Base-by-base conservation (phyloP, 2,113 vertebrate species). In the Phyllopteryx taeniolatus region DNA sequence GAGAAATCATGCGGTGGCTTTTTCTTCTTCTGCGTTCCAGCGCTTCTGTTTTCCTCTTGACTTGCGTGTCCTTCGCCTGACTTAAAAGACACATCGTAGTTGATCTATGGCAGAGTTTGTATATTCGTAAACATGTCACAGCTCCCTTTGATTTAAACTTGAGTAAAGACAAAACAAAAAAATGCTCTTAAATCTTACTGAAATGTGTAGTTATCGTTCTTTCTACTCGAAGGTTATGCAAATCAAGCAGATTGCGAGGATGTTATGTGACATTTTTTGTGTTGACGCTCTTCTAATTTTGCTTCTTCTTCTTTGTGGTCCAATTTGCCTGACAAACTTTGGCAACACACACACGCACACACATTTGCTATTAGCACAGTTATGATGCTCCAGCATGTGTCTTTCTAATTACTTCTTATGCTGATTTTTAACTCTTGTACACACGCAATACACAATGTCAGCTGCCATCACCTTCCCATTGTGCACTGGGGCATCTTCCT, bases 241-340 rank as follows among this genome's bases (percentile, higher is more conserved):
- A 42, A 64, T 20, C 1, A 27, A 20, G 8, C 63, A n/a, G 44
- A 43, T 43, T 65, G 35, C 8, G n/a, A 44, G 39, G 39, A 44
- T 65, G 39, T 9, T 12, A 65, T 13, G 35, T n/a, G n/a, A 22
- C 35, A 22, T 20, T 20, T 51, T 47, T 67, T 75, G 53, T 49
- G 64, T 81, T 60, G 56, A 27, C 17, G 31, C 3, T n/a, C 9
- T 59, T 35, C 64, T 71, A 6, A 66, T 53, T 69, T 75, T 2
- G 43, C 72, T 79, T 71, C 68, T 75, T 8, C 33, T 61, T 70
- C 79, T 77, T 76, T 15, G 31, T 57, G 71, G 75, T 67, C 70
- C 72, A 78, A 74, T 79, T 82, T 76, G 27, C 67, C 74, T 5
- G 9, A 15, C 67, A 80, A 68, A 75, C n/a, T 47, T 74, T 67